Conservation (phyloP, 2,888 invertebrate species). For the Hypsopygia costalis region DNA sequence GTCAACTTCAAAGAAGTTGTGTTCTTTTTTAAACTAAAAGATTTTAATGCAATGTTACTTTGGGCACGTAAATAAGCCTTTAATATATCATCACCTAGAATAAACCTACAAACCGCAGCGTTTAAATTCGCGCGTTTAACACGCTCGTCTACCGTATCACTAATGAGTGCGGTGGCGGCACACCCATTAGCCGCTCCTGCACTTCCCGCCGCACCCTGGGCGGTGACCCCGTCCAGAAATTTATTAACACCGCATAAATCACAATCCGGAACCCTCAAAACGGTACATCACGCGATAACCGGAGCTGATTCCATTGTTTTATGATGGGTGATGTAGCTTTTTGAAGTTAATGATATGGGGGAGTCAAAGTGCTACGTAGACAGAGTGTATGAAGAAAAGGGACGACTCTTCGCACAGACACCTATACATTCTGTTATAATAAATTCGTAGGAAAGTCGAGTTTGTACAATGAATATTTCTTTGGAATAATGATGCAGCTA, state of each 20-base stretch:
- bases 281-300: constrained; percentile 27
- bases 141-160: constrained; percentile 21
- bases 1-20: too few relatives aligned
- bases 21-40: too few relatives aligned
- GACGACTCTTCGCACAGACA: too few relatives aligned
- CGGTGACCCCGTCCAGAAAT: constrained; percentile 36
- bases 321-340: constrained; percentile 12
- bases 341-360: background rate
- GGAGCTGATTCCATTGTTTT: constrained; percentile 42
- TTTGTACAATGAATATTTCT: too few relatives aligned
- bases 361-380: constrained; percentile 1
- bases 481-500: too few relatives aligned
- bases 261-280: constrained; percentile 35
- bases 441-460: too few relatives aligned
- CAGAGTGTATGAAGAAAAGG: too few relatives aligned
- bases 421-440: too few relatives aligned
- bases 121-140: constrained; percentile 4
- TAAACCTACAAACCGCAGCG: constrained; percentile 5
- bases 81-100: too few relatives aligned
- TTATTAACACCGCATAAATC: constrained; percentile 57
- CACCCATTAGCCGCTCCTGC: constrained; percentile 25
- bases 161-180: constrained; percentile 23
- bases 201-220: constrained; percentile 22
- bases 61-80: too few relatives aligned
- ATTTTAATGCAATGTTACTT: too few relatives aligned